Evolutionary conservation across 2,888 invertebrate species (phyloP).

Genomic region (Eristalis tenax): DNA sequence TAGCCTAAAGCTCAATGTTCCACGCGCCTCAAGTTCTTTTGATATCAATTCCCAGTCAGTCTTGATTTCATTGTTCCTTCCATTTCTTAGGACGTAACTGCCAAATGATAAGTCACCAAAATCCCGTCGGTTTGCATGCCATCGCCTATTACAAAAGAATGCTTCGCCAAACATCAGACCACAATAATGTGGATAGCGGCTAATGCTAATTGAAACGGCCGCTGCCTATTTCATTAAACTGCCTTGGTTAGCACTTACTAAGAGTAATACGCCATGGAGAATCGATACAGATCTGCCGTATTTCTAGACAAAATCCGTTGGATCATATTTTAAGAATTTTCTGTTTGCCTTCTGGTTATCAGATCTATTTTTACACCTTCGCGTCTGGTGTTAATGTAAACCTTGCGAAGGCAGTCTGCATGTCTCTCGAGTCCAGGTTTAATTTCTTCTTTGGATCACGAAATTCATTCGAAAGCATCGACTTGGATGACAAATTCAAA

Average conservation of each 20-base stretch:
- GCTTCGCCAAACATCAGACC: background rate
- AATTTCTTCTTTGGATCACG: background rate
- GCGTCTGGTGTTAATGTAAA: background rate
- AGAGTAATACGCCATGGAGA: background rate
- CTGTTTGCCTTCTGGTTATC: background rate
- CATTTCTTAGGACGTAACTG: too few relatives aligned
- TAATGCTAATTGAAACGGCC: background rate
- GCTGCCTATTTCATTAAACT: background rate
- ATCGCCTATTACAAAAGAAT: too few relatives aligned
- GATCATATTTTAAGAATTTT: background rate
- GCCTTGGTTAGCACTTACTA: conserved; percentile 2
- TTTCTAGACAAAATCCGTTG: background rate
- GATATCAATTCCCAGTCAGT: too few relatives aligned
- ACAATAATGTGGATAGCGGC: background rate
- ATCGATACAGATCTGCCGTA: background rate
- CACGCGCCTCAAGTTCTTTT: too few relatives aligned
- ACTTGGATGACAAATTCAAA: background rate
- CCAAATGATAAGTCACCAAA: too few relatives aligned
- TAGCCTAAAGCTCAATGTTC: too few relatives aligned
- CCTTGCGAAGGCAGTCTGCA: background rate
- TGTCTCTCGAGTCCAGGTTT: background rate
- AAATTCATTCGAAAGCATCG: background rate
- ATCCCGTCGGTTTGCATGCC: too few relatives aligned
- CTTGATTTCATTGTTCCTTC: too few relatives aligned
- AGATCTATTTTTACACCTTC: background rate